Evolutionary conservation across 2,888 invertebrate genomes (phyloP).

Genomic region (Stenurella melanura): DNA sequence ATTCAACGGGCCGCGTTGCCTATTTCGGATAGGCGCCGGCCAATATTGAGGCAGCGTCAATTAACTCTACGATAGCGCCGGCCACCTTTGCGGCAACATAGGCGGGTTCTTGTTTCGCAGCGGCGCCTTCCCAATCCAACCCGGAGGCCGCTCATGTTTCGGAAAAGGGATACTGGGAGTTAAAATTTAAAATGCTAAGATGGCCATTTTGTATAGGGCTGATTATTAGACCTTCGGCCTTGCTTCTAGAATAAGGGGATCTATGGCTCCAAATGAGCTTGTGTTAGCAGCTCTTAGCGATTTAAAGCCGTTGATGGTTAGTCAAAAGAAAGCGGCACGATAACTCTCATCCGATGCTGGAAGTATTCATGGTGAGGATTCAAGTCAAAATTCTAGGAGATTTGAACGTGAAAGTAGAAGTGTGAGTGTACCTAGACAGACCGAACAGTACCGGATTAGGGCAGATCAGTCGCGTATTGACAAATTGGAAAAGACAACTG

Average conservation of each 20-base stretch:
- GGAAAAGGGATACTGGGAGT: not conserved
- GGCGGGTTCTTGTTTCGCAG: not conserved
- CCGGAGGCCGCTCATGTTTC: not conserved
- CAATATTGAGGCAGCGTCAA: too few relatives aligned
- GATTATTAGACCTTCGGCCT: not conserved
- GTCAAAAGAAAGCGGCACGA: constrained; percentile 12
- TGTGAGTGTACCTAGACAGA: too few relatives aligned
- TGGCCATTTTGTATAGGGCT: not conserved
- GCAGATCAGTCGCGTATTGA: not conserved
- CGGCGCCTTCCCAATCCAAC: not conserved
- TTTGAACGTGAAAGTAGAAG: not conserved
- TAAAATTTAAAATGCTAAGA: constrained; percentile 2
- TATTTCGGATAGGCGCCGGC: not conserved
- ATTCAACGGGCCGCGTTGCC: not conserved
- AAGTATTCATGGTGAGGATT: not conserved
- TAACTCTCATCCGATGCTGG: constrained; percentile 10
- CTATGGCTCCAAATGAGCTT: constrained; percentile 14
- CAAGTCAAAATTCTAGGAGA: not conserved
- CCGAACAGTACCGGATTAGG: not conserved
- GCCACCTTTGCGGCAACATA: not conserved
- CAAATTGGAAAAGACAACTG: constrained; percentile 9
- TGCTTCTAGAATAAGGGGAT: constrained; percentile 5
- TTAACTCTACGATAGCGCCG: too few relatives aligned
- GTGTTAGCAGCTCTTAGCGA: constrained; percentile 15
- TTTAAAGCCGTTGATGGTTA: constrained; percentile 11